Conservation (phyloP, 2,113 vertebrate species). For the Bufo bufo region DNA sequence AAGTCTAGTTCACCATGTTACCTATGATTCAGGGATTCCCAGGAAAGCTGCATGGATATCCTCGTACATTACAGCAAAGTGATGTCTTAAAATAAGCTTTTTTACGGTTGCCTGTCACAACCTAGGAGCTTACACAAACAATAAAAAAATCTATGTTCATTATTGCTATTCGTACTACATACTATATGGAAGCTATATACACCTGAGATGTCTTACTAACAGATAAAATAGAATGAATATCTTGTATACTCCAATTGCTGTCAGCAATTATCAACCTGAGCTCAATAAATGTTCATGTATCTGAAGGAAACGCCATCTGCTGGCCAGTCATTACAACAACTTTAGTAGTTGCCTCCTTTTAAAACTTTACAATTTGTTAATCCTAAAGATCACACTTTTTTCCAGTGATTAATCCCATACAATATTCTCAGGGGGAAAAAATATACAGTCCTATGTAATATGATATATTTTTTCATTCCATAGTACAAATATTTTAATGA, state of each 20-base stretch:
- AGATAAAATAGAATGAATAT: background rate
- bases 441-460: background rate
- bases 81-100: background rate
- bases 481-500: background rate
- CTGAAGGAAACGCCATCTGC: slow-evolving; percentile 44
- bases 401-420: background rate
- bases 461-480: background rate
- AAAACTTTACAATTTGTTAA: background rate
- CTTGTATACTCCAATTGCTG: background rate
- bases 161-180: background rate
- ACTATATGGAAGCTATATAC: background rate
- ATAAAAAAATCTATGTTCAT: too few relatives aligned
- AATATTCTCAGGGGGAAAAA: background rate
- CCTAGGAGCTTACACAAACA: background rate
- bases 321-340: background rate
- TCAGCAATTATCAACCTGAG: background rate
- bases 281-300: background rate
- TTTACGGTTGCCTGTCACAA: background rate
- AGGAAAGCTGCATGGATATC: background rate
- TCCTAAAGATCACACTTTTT: background rate
- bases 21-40: background rate
- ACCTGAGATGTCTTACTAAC: background rate
- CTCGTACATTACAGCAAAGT: background rate
- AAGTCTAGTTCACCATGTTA: background rate
- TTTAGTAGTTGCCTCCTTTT: background rate